Base-by-base conservation (phyloP, 1,140 invertebrate species). In the Pseudachorutes palmiensis region DNA sequence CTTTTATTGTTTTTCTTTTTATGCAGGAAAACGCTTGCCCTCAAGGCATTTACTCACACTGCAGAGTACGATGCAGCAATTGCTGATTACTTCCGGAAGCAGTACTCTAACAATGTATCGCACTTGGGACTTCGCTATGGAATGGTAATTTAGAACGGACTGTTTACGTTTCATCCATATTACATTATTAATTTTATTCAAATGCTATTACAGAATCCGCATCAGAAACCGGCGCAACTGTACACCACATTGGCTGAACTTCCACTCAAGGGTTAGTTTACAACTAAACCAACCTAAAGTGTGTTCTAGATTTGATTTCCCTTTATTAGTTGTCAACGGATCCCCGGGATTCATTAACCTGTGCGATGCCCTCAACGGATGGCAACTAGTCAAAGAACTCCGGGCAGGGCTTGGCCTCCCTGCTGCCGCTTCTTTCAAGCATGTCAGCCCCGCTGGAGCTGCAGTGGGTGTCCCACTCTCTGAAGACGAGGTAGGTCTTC, bases 261-360 rank as follows among this genome's bases (percentile, higher is more conserved):
- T 57, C 97, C 97, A 0, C 76, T 99, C 1, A 90, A 80, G 79
- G 85, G 85, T 87, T 75, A 36, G 19, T 59, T 19, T 29, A 1
- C 24, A 29, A 14, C n/a, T n/a, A 26, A 45, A 12, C 1, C 26
- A 65, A 45, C 26, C n/a, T 58, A 26, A 29, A 5, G 51, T 55
- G 36, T 66, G 14, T 30, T 16, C 60, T 59, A 16, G 60, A n/a
- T 16, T 26, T 57, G 1, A 1, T 51, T 49, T 63, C 30, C n/a
- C 64, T 62, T 62, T 30, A 45, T 16, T 64, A 72, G 92, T 97
- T 9, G 72, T 98, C 1, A 98, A 98, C 80, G 95, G 95, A 30
- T 88, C 93, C 0, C 97, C 96, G 0, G 93, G 94, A 24, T 99
- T 94, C 75, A 97, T 99, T 68, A 99, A 99, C 78, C 82, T 99